Conservation (phyloP, 2,888 invertebrate genomes). For the Lissocephala sabroskyi region DNA sequence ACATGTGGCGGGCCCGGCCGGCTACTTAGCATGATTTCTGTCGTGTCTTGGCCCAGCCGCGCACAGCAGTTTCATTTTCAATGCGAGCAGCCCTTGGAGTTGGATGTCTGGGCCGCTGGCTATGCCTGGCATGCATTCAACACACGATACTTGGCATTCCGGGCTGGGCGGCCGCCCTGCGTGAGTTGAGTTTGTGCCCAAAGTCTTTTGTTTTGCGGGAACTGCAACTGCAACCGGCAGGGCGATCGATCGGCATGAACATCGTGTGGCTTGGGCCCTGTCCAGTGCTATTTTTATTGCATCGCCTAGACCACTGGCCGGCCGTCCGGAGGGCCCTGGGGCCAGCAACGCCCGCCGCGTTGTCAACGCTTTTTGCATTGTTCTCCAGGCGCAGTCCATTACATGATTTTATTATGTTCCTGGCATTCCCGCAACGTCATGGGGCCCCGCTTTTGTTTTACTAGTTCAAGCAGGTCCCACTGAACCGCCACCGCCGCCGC, state of each 20-base stretch:
- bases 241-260: conserved; percentile 60
- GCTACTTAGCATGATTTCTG: conserved; percentile 47
- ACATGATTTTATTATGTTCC: conserved; percentile 64
- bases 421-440: conserved; percentile 63
- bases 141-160: conserved; percentile 65
- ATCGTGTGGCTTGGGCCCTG: conserved; percentile 41
- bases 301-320: too few relatives aligned
- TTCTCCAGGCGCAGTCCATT: conserved; percentile 64
- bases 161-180: conserved; percentile 33
- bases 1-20: conserved; percentile 1
- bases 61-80: conserved; percentile 61
- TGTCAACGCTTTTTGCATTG: conserved; percentile 61
- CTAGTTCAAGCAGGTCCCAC: conserved; percentile 27
- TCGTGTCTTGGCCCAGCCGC: conserved; percentile 51
- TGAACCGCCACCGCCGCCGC: background rate
- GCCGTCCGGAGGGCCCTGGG: too few relatives aligned
- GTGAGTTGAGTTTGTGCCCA: conserved; percentile 56
- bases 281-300: conserved; percentile 60
- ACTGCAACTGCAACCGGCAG: conserved; percentile 5
- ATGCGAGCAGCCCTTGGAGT: conserved; percentile 31
- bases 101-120: conserved; percentile 23
- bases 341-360: conserved; percentile 54
- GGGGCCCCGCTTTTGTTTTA: conserved; percentile 63
- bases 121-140: conserved; percentile 64
- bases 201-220: conserved; percentile 55